Percentiles rank a stretch among this genome's conserved stretches.
Evolutionary conservation across 1,140 invertebrate genomes (phyloP).

Genomic region (Drosophila watanabei): DNA sequence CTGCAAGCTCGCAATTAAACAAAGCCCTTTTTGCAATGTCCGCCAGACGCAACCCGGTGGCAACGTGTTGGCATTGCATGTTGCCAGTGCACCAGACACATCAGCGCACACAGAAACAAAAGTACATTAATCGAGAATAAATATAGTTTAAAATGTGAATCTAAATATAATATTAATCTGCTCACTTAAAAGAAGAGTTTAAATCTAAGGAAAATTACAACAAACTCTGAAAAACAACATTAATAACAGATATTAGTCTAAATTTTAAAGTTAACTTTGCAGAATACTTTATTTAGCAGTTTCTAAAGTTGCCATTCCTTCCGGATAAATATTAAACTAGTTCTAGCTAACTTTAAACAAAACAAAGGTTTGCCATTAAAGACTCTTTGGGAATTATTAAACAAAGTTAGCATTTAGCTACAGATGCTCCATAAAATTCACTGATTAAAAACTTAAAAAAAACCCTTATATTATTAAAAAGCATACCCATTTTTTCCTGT

Average conservation of each 20-base stretch:
- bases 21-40: conserved; percentile 59
- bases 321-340: no score
- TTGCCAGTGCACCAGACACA: conserved; percentile 33
- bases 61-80: conserved; percentile 55
- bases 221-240: neutral
- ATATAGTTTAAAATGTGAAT: neutral
- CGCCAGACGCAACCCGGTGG: conserved; percentile 33
- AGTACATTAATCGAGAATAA: neutral
- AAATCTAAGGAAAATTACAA: neutral
- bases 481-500: neutral
- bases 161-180: neutral
- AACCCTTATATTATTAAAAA: neutral
- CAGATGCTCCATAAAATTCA: neutral
- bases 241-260: neutral
- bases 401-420: no score
- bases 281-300: neutral
- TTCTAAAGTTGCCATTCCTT: no score
- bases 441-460: neutral
- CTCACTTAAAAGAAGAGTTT: neutral
- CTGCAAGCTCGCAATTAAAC: conserved; percentile 71
- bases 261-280: neutral
- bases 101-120: conserved; percentile 6
- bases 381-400: neutral
- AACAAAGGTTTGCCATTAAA: no score
- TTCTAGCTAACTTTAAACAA: no score